Percentiles rank a stretch among this genome's conserved stretches.
phyloP scores from a whole-genome alignment of 1,140 invertebrate species.

The Arion vulgaris region DNA sequence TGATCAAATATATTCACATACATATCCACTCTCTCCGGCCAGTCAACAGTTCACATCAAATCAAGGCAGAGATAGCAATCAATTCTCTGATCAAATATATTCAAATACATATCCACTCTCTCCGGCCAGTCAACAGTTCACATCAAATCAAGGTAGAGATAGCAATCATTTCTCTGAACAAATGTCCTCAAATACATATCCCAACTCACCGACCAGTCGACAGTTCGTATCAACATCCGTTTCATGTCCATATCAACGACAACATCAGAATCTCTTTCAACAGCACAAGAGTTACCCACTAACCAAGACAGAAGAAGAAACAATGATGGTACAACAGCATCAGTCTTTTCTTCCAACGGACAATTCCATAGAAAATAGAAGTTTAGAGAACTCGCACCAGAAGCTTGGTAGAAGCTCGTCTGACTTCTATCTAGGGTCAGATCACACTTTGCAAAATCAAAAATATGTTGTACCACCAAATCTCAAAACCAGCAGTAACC shows the following conservation, averaged over 20 bases:
- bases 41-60: neutral
- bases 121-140: neutral
- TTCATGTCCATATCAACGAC: neutral
- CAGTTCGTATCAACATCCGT: neutral
- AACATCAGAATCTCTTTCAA: neutral
- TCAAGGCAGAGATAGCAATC: neutral
- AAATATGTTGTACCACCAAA: slow-evolving; percentile 57
- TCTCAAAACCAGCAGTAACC: slow-evolving; percentile 26
- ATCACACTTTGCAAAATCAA: slow-evolving; percentile 49
- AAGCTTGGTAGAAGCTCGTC: neutral
- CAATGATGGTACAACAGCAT: neutral
- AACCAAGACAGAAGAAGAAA: neutral
- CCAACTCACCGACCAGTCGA: neutral
- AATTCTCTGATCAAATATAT: neutral
- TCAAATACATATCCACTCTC: neutral
- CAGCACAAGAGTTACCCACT: neutral
- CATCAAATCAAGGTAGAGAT: neutral
- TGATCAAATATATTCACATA: neutral
- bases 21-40: neutral
- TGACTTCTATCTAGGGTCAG: slow-evolving; percentile 14
- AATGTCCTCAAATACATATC: neutral
- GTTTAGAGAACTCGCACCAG: too few relatives aligned
- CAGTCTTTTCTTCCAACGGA: slow-evolving; percentile 28
- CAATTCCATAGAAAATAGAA: slow-evolving; percentile 10
- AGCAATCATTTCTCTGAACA: neutral